Percentiles rank a stretch among this genome's conserved stretches.
phyloP scores from a whole-genome alignment of 2,113 vertebrate genomes.

The Muntiacus muntjak region DNA sequence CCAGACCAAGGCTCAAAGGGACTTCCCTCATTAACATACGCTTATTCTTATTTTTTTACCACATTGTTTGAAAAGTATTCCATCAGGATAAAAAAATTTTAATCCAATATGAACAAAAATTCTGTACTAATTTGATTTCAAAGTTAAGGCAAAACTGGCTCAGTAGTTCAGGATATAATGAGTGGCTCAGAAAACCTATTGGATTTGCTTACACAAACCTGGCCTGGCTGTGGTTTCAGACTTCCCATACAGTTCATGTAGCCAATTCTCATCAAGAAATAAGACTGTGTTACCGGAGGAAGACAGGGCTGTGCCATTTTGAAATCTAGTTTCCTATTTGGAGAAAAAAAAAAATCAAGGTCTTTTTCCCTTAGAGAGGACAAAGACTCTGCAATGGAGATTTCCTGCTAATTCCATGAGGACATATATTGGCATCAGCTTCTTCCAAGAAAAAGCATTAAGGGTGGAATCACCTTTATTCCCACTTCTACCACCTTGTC shows the following conservation, averaged over 20 bases:
- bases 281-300: neutral
- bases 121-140: neutral
- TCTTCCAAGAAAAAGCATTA: conserved; percentile 43
- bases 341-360: neutral
- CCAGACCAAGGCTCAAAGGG: neutral
- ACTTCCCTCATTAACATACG: neutral
- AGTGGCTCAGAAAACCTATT: conserved; percentile 13
- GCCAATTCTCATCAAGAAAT: conserved; percentile 47
- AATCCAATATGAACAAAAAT: neutral
- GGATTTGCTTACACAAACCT: conserved; percentile 10
- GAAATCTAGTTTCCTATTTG: conserved; percentile 42
- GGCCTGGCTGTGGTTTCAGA: conserved; percentile 5
- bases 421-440: neutral
- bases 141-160: conserved; percentile 24
- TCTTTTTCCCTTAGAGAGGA: conserved; percentile 33
- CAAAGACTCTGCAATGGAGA: conserved; percentile 46
- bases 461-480: conserved; percentile 15
- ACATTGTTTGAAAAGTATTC: neutral
- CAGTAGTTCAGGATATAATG: neutral
- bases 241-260: neutral
- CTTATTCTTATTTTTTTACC: neutral
- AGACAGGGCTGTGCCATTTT: neutral
- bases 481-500: neutral
- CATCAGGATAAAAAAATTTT: neutral
- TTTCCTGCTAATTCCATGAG: conserved; percentile 33